Base-by-base conservation (phyloP, 2,113 vertebrate genomes). In the Rhineura floridana region DNA sequence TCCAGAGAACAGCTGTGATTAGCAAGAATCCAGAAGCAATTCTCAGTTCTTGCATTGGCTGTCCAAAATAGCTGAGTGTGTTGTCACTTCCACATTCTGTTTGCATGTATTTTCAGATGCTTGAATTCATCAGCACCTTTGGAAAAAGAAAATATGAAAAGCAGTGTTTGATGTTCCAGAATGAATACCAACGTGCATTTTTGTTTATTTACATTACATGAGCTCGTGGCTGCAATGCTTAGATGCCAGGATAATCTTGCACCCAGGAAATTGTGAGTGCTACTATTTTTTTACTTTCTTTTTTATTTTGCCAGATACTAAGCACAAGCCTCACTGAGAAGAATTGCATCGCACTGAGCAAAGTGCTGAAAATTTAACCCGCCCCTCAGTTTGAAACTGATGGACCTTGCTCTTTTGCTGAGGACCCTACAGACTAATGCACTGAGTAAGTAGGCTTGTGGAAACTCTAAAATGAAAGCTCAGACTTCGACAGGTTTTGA, bases 201-300 rank as follows among this genome's bases (percentile, higher is more conserved):
- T 84, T 23, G 11, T 59, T 76, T 83, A 39, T 62, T 91, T 85
- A 1, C 44, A 67, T 67, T 23, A 33, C 69, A 67, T 87, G 42
- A 72, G 75, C 76, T 91, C 6, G 59, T 59, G 92, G 87, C 80
- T 90, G 88, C 87, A 85, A 25, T 84, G 80, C 2, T 3, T 83
- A 77, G 62, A 86, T 92, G 86, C 88, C 52, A 55, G 84, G 3
- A n/a, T 39, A 55, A 28, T 46, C 81, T 89, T 33, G 33, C 70
- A 33, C 33, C 13, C 9, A 52, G 1, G 12, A 83, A 76, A 44
- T 8, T 21, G 46, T 55, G 65, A 1, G 21, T 81, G 76, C 10
- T 3, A 85, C 12, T 85, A 4, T n/a, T 1, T 88, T 67, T 55
- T 65, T 48, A 6, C 88, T 81, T 83, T 39, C 65, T 42, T 65